Percentiles rank a stretch among this genome's conserved stretches.
Evolutionary conservation across 2,113 vertebrate genomes (phyloP).

Genomic region (Strix aluco): DNA sequence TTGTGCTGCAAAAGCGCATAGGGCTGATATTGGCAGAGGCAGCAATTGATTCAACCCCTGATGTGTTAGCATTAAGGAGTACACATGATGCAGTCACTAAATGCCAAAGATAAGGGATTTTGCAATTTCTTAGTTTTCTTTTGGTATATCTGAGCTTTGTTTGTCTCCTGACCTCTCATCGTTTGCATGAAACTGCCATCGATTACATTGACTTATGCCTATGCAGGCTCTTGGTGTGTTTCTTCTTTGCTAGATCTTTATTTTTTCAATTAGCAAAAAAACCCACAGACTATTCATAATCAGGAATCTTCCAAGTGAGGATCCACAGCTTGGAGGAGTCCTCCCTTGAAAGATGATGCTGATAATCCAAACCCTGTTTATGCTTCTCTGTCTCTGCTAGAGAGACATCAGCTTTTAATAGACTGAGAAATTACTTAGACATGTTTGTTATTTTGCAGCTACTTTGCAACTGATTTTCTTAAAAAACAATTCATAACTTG

Average conservation of each 20-base stretch:
- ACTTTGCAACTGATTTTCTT: slow-evolving; percentile 41
- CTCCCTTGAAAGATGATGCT: neutral
- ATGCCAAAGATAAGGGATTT: neutral
- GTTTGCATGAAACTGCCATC: neutral
- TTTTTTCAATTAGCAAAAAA: neutral
- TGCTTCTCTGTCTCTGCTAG: neutral
- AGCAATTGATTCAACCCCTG: neutral
- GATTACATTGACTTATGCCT: neutral
- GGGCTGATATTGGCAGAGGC: neutral
- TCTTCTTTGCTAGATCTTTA: neutral
- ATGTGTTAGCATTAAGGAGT: neutral
- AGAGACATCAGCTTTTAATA: slow-evolving; percentile 16
- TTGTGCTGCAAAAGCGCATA: neutral
- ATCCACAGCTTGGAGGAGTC: neutral
- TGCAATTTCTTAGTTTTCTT: neutral
- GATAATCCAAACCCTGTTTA: neutral
- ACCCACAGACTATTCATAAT: neutral
- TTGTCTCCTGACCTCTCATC: neutral
- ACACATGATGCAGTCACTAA: neutral
- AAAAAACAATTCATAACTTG: slow-evolving; percentile 38
- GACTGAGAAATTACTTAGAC: neutral
- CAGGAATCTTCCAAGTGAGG: neutral
- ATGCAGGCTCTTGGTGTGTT: neutral
- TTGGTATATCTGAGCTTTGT: neutral
- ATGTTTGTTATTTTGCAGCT: slow-evolving; percentile 58